Base-by-base conservation (phyloP, 2,113 vertebrate species). In the Butorides virescens region DNA sequence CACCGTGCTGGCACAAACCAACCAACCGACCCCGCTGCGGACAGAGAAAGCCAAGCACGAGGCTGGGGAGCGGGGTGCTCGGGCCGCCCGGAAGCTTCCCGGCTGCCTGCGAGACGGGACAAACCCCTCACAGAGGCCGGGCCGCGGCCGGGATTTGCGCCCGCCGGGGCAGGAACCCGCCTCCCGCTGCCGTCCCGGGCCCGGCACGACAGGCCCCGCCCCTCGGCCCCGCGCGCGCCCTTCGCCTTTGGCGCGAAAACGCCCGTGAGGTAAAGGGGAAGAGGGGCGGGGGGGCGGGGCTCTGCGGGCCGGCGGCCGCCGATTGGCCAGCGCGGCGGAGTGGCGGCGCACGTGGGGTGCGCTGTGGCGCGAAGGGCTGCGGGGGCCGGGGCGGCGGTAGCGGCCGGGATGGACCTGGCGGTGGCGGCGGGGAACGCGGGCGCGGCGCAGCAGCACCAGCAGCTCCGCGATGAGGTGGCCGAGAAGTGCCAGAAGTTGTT, bases 401-500 rank as follows among this genome's bases (percentile, higher is more conserved):
- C 26, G 15, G 13, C 7, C 8, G 85, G 46, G 2, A 98, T 98
- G 98, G 98, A 98, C 4, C 66, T 98, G 44, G 98, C 89, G 9
- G 97, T 77, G 18, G 90, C 96, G 4, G 94, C 37, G 3, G 98
- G 97, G 42, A 93, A 96, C 23, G 98, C 98, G 78, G 98, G 96
- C 16, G 96, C 96, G n/a, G 98, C 97, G 4, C 97, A 98, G 88
- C 98, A 96, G 72, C 98, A 98, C 13, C 98, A 98, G 83, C 98
- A 97, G 75, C 97, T 99, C 71, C 99, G 99, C 34, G 99, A 99
- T 93, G 99, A 99, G 78, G 98, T 99, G 97, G 99, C 99, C 1
- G 99, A 99, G 93, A 99, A 99, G 94, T 99, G 99, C 81, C 99
- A 99, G 98, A 99, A 99, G 94, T 97, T 99, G 39, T 99, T 99